These are phyloP conservation scores for Drosophila gaucha DNA, from an alignment of 2,888 invertebrate species.

Conservation along the genomic window DNA sequence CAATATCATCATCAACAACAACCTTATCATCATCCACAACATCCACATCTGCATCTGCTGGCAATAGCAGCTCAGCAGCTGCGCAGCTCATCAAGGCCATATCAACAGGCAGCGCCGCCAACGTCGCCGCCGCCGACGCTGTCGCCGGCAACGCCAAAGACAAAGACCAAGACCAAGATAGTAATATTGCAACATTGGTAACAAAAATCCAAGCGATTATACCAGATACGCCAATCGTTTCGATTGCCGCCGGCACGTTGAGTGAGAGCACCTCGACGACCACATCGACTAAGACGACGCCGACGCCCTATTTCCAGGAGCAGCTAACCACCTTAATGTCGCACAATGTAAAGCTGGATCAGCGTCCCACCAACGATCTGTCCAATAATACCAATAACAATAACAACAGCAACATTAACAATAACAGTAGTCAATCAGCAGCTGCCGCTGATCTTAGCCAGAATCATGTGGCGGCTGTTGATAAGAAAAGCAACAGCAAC, in stretches of 20 bases:
- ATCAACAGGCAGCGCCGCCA: conserved; percentile 56
- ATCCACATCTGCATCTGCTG: conserved; percentile 35
- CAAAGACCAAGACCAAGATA: conserved; percentile 3
- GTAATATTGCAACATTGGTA: conserved; percentile 51
- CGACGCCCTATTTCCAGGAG: conserved; percentile 73
- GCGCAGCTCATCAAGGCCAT: conserved; percentile 59
- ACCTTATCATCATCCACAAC: conserved; percentile 33
- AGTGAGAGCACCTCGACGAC: conserved; percentile 82
- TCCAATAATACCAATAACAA: conserved; percentile 24
- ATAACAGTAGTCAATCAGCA: conserved; percentile 10
- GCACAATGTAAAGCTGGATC: conserved; percentile 55
- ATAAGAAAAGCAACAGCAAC: conserved; percentile 17
- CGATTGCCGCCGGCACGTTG: conserved; percentile 80
- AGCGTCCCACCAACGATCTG: conserved; percentile 28
- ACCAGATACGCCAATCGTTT: conserved; percentile 81
- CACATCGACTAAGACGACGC: conserved; percentile 82
- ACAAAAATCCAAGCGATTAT: conserved; percentile 75
- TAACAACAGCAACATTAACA: conserved; percentile 14
- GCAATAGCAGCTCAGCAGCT: conserved; percentile 41
- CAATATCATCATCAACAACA: conserved; percentile 52
- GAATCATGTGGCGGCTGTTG: conserved; percentile 37
- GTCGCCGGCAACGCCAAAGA: conserved; percentile 1
- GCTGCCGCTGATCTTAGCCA: conserved; percentile 20
- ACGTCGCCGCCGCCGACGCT: conserved; percentile 6
- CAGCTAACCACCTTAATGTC: conserved; percentile 63